Evolutionary conservation across 2,797 vertebrate species (phyloP), one percentile per base, ranked within the genome.

Genomic region (Falco peregrinus): DNA sequence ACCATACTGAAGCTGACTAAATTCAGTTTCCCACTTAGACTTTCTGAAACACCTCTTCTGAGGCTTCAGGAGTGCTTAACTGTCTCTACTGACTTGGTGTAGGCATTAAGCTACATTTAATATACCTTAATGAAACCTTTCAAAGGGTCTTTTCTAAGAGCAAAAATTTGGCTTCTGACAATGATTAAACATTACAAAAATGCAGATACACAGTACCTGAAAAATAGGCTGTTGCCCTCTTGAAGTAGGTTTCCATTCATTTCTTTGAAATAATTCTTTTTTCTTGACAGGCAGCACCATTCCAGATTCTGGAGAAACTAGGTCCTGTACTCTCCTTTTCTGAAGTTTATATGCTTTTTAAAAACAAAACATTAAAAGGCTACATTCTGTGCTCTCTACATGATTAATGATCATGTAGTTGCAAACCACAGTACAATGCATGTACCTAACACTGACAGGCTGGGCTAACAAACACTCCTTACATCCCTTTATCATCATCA

Each of bases 171-270:
- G 12, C 20, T 76, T 53, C 41, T 82, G 48, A 87, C 65, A 13
- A 57, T 35, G 3, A 61, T 73, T 82, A 50, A 51, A 25, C 50
- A 29, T 65, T 35, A 70, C 0, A 0, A 81, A 33, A 93, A 63
- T 10, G 29, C 19, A 8, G 26, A 87, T 75, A 22, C 20, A 68
- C 41, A 28, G 12, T 96, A 98, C 98, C 97, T 95, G 97, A 93
- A 85, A 51, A 48, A 91, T 25, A 50, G 97, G 95, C 25, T 87
- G 90, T 39, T 81, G 94, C 56, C 43, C 39, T 81, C 87, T 96
- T 56, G 95, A 92, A 45, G 97, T 95, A 26, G 78, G 93, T 89
- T 98, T 98, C 98, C 97, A 96, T 54, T 97, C 96, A 47, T 96
- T 96, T 95, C 93, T 98, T 26, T 56, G 68, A 51, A 93, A 69